These are phyloP conservation scores for Rhyacophila evoluta DNA, from an alignment of 2,888 invertebrate species.

Conservation along the genomic window DNA sequence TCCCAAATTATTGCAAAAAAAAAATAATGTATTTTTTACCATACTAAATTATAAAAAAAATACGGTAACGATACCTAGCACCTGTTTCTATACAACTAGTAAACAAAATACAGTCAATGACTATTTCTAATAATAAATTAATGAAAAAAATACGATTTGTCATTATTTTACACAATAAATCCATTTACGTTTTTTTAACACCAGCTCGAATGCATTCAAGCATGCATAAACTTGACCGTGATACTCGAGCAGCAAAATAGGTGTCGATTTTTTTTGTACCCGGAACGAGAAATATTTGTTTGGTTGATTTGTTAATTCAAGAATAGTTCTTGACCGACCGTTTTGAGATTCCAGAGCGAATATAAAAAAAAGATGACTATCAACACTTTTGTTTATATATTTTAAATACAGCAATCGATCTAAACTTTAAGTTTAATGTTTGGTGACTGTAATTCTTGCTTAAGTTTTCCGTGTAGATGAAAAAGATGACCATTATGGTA, in stretches of 20 bases:
- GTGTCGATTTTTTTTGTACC: neutral
- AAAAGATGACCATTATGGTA: too few species aligned
- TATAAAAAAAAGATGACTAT: too few species aligned
- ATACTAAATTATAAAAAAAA: neutral
- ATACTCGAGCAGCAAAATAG: neutral
- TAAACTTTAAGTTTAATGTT: too few species aligned
- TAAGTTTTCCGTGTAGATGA: too few species aligned
- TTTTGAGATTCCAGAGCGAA: too few species aligned
- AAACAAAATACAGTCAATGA: neutral
- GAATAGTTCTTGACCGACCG: neutral
- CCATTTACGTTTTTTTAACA: neutral
- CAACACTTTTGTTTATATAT: too few species aligned
- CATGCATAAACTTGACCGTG: constrained; percentile 31
- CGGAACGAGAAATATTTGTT: neutral
- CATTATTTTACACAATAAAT: neutral
- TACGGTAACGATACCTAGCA: neutral
- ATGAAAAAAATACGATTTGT: neutral
- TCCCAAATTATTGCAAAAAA: too few species aligned
- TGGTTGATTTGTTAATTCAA: neutral
- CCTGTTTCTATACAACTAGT: neutral
- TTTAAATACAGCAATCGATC: too few species aligned
- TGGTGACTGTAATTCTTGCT: too few species aligned
- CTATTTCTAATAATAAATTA: neutral
- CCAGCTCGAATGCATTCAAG: neutral
- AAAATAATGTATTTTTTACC: too few species aligned